These are phyloP conservation scores for Aplocera efformata DNA, from an alignment of 2,888 invertebrate species.

Conservation along the genomic window DNA sequence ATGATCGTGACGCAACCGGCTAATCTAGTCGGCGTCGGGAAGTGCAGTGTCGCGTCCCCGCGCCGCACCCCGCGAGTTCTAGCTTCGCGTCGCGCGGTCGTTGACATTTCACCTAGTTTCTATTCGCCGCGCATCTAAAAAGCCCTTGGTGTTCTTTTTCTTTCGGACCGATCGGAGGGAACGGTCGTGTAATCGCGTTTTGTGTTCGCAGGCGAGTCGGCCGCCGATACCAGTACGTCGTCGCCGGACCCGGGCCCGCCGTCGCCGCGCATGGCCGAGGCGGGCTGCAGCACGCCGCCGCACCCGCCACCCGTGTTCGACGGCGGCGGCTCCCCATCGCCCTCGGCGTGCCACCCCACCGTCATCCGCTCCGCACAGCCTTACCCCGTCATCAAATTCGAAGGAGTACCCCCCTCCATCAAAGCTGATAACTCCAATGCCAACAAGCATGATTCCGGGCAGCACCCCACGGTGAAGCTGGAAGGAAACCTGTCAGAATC, in stretches of 20 bases:
- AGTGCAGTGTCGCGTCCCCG: constrained; percentile 80
- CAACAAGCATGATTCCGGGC: constrained; percentile 56
- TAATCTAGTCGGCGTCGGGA: constrained; percentile 80
- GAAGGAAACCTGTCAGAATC: constrained; percentile 56
- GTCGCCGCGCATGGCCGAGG: constrained; percentile 89
- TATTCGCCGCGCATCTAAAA: constrained; percentile 69
- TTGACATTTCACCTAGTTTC: constrained; percentile 80
- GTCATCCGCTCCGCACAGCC: constrained; percentile 80
- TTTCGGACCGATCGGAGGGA: constrained; percentile 41
- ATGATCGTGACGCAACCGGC: constrained; percentile 74
- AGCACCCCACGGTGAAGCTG: constrained; percentile 72
- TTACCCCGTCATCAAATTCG: constrained; percentile 81
- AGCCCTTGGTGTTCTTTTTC: constrained; percentile 65
- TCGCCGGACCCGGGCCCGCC: constrained; percentile 93
- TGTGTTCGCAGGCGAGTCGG: constrained; percentile 88
- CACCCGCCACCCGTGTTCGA: constrained; percentile 78
- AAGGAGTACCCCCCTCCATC: constrained; percentile 65
- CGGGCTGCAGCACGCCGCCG: constrained; percentile 82
- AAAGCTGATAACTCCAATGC: constrained; percentile 55
- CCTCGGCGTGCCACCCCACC: constrained; percentile 68
- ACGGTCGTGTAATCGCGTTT: constrained; percentile 53
- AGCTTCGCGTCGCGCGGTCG: constrained; percentile 71
- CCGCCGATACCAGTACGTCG: constrained; percentile 95
- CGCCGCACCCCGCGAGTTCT: constrained; percentile 67
- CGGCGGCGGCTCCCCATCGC: constrained; percentile 71